These are phyloP conservation scores for Osmerus eperlanus DNA, from an alignment of 2,113 vertebrate species.

Conservation along the genomic window DNA sequence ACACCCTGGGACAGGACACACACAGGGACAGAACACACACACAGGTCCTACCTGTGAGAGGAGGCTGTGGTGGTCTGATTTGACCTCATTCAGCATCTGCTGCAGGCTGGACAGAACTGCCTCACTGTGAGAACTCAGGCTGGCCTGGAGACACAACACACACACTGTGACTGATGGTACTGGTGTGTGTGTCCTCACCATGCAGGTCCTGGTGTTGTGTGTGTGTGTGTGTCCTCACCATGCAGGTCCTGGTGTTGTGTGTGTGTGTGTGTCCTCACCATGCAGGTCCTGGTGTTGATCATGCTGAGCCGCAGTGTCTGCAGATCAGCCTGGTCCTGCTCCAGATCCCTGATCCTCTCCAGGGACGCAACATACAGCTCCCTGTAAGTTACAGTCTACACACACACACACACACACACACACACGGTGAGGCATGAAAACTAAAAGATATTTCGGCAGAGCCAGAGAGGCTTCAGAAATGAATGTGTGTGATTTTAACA, in stretches of 20 bases:
- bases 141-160: slow-evolving; percentile 41
- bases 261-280: slow-evolving; percentile 65
- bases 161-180: not conserved
- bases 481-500: too few species aligned
- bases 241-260: slow-evolving; percentile 30
- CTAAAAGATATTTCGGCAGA: too few species aligned
- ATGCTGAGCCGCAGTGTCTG: slow-evolving; percentile 56
- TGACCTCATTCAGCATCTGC: slow-evolving; percentile 41
- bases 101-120: slow-evolving; percentile 57
- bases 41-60: slow-evolving; percentile 53
- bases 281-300: slow-evolving; percentile 40
- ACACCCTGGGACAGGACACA: not conserved
- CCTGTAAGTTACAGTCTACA: slow-evolving; percentile 63
- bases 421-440: too few species aligned
- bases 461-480: too few species aligned
- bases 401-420: slow-evolving; percentile 13
- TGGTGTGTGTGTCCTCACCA: not conserved
- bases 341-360: slow-evolving; percentile 61
- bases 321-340: slow-evolving; percentile 57
- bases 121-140: slow-evolving; percentile 49
- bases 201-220: not conserved
- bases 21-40: slow-evolving; percentile 12
- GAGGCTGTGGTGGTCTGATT: slow-evolving; percentile 60
- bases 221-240: slow-evolving; percentile 56
- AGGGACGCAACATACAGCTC: slow-evolving; percentile 64